These are phyloP conservation scores for Cyrtodaria siliqua DNA, from an alignment of 2,888 invertebrate species.

Conservation along the genomic window DNA sequence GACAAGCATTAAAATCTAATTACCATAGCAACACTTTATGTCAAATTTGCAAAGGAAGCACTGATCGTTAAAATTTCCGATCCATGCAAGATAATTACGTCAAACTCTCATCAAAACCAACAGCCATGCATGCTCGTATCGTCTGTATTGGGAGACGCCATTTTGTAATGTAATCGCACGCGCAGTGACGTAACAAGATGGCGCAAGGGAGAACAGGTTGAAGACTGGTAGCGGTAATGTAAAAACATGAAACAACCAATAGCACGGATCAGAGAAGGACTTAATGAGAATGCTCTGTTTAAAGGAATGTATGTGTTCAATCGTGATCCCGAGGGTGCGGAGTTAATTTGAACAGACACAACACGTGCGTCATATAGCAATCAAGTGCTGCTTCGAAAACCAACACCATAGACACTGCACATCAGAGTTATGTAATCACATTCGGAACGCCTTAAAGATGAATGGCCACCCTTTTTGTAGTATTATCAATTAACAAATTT, in stretches of 20 bases:
- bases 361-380: too few relatives aligned
- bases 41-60: too few relatives aligned
- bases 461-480: too few relatives aligned
- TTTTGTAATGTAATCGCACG: conserved; percentile 55
- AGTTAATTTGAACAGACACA: conserved; percentile 4
- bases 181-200: conserved; percentile 53
- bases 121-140: not conserved
- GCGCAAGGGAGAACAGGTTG: conserved; percentile 45
- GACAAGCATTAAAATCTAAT: not conserved
- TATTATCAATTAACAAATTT: too few relatives aligned
- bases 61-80: too few relatives aligned
- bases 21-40: too few relatives aligned
- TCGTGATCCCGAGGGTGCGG: conserved; percentile 14
- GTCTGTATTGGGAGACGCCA: conserved; percentile 10
- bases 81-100: too few relatives aligned
- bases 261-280: conserved; percentile 22
- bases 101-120: too few relatives aligned
- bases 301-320: conserved; percentile 21
- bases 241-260: conserved; percentile 42
- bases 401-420: too few relatives aligned
- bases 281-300: conserved; percentile 33
- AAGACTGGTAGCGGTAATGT: conserved; percentile 18
- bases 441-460: too few relatives aligned
- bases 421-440: too few relatives aligned
- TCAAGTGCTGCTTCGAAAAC: too few relatives aligned